Evolutionary conservation across 2,888 invertebrate genomes (phyloP).

Genomic region (Helicoverpa assulta): DNA sequence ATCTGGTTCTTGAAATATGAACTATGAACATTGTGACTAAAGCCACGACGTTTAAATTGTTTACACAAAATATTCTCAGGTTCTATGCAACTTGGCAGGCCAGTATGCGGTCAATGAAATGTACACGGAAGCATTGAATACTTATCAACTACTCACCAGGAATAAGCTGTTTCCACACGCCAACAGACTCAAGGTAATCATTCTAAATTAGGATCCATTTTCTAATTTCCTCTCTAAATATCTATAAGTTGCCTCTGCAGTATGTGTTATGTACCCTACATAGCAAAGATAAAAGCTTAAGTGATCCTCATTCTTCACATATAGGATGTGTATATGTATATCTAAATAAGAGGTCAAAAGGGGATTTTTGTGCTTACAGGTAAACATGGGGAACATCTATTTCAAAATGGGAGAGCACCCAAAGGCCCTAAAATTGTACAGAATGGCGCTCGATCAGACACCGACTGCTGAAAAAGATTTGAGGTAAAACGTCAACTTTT

Average conservation of each 20-base stretch:
- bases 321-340: too few relatives aligned
- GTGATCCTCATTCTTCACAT: too few relatives aligned
- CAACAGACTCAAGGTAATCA: constrained; percentile 95
- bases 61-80: constrained; percentile 87
- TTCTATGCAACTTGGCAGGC: constrained; percentile 98
- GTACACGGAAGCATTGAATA: constrained; percentile 98
- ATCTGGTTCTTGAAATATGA: neutral
- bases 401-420: constrained; percentile 97
- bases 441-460: constrained; percentile 99
- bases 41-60: neutral
- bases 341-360: too few relatives aligned
- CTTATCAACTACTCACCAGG: constrained; percentile 97
- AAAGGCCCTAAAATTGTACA: constrained; percentile 98
- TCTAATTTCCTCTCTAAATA: too few relatives aligned
- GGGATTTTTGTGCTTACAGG: constrained; percentile 67
- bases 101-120: constrained; percentile 98
- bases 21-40: neutral
- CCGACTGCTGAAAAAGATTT: constrained; percentile 98
- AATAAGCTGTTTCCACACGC: constrained; percentile 98
- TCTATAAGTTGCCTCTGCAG: too few relatives aligned
- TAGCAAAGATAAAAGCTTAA: too few relatives aligned
- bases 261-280: too few relatives aligned
- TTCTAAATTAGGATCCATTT: too few relatives aligned
- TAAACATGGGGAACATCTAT: constrained; percentile 99
- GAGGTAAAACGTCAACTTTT: constrained; percentile 88